These are phyloP conservation scores for Ctena decussata DNA, from an alignment of 2,888 invertebrate genomes.

Conservation along the genomic window DNA sequence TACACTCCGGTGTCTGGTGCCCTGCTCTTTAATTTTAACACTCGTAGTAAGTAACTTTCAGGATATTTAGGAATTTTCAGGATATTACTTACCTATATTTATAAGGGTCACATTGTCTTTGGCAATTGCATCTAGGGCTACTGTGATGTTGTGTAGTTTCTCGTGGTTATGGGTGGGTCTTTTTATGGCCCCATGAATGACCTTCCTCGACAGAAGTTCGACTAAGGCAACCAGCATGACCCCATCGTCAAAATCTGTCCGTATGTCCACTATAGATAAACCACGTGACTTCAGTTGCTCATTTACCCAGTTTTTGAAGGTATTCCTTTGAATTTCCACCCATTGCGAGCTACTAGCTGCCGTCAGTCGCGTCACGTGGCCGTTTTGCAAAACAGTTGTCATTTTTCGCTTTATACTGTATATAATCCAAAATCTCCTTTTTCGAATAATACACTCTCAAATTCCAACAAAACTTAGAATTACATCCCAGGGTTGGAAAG, in stretches of 20 bases:
- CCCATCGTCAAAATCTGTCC: constrained; percentile 96
- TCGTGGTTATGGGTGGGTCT: constrained; percentile 98
- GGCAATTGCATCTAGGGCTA: constrained; percentile 97
- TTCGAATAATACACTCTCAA: background rate
- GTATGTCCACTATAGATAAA: constrained; percentile 92
- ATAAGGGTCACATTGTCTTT: constrained; percentile 98
- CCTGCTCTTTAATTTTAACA: no score
- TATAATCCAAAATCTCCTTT: background rate
- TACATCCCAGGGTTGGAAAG: background rate
- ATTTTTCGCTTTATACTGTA: constrained; percentile 11
- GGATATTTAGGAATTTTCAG: no score
- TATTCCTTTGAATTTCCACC: constrained; percentile 91
- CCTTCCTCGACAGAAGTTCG: constrained; percentile 94
- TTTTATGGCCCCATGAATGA: constrained; percentile 89
- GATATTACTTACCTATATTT: constrained; percentile 98
- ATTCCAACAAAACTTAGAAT: background rate
- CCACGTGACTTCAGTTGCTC: constrained; percentile 88
- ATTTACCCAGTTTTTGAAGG: constrained; percentile 99
- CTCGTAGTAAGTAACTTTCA: no score
- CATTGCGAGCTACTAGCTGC: constrained; percentile 94
- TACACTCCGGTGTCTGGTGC: no score
- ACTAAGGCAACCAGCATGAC: constrained; percentile 96
- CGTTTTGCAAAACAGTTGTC: constrained; percentile 31
- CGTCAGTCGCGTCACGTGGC: constrained; percentile 90
- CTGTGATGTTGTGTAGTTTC: constrained; percentile 97